Evolutionary conservation across 2,888 invertebrate genomes (phyloP).

Genomic region (Phaonia tiefii): DNA sequence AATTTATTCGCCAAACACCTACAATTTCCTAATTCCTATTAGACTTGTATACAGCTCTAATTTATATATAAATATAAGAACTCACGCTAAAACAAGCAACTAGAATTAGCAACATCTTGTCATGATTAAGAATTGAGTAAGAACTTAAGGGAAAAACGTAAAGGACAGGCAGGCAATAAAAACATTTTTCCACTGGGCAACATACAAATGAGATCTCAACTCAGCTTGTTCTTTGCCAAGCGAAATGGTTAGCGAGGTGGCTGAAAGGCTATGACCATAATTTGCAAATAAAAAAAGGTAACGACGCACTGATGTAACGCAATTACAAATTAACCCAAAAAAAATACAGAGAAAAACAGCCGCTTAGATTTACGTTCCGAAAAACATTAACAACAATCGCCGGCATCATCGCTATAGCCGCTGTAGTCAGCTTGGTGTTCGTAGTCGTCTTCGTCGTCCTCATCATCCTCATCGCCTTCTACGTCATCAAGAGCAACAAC

Average conservation of each 20-base stretch:
- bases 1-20: too few relatives aligned
- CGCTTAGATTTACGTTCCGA: not conserved
- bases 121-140: slow-evolving; percentile 51
- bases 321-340: slow-evolving; percentile 53
- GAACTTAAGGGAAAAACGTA: slow-evolving; percentile 35
- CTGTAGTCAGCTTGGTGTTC: too few relatives aligned
- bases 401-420: too few relatives aligned
- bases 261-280: too few relatives aligned
- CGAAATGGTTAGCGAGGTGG: not conserved
- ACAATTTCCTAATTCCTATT: too few relatives aligned
- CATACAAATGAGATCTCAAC: not conserved
- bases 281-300: slow-evolving; percentile 26
- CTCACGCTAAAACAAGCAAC: too few relatives aligned
- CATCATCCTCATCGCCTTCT: slow-evolving; percentile 44
- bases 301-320: not conserved
- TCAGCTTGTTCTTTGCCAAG: not conserved
- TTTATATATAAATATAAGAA: too few relatives aligned
- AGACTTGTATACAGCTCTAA: too few relatives aligned
- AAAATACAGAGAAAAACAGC: slow-evolving; percentile 67
- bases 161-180: slow-evolving; percentile 15
- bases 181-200: not conserved
- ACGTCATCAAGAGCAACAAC: slow-evolving; percentile 6
- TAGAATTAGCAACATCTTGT: slow-evolving; percentile 48
- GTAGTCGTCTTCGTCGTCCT: slow-evolving; percentile 1
- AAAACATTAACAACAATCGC: slow-evolving; percentile 50